Evolutionary conservation across 2,797 vertebrate genomes (phyloP), one percentile per base, ranked within the genome.

Genomic region (Acanthiza pusilla): DNA sequence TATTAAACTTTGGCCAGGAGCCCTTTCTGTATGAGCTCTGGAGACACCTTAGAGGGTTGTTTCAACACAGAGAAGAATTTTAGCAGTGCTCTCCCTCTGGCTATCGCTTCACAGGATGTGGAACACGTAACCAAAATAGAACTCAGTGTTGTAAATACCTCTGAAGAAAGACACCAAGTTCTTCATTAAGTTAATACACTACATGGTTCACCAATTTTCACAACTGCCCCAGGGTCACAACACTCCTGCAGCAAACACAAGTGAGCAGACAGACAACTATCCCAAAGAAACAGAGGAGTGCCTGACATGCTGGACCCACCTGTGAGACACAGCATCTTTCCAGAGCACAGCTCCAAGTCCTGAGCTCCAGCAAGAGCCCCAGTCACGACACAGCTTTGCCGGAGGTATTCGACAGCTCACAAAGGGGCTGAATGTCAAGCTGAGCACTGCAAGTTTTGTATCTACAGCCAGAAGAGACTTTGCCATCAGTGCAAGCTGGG

Each of bases 41-140:
- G n/a, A 92, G 57, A 93, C 22, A 89, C 54, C 72, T 89, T 57
- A 68, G 17, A 82, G 72, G 61, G 19, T 34, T 93, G 79, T 93
- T 95, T 76, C 92, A 72, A 92, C 85, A 93, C 7, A 16, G 27
- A 70, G 25, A 75, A 81, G 42, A 89, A 91, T 76, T 67, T 70
- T 20, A 86, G 45, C 74, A 81, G 91, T 18, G 45, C 45, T 91
- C 45, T 51, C 73, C 58, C 79, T 88, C 82, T 92, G 66, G 79
- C 85, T 84, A 50, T 72, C 7, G 0, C 60, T 76, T 73, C 88
- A 45, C 83, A 91, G 91, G 53, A 76, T 42, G 54, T 48, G 76
- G 54, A 84, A 75, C 60, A 70, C 0, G 0, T 40, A 88, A 88
- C 51, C 66, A 79, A 92, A 92, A 77, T 5, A 74, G 38, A 73